phyloP scores from a whole-genome alignment of 2,113 vertebrate genomes.

The Dryoscopus gambensis region DNA sequence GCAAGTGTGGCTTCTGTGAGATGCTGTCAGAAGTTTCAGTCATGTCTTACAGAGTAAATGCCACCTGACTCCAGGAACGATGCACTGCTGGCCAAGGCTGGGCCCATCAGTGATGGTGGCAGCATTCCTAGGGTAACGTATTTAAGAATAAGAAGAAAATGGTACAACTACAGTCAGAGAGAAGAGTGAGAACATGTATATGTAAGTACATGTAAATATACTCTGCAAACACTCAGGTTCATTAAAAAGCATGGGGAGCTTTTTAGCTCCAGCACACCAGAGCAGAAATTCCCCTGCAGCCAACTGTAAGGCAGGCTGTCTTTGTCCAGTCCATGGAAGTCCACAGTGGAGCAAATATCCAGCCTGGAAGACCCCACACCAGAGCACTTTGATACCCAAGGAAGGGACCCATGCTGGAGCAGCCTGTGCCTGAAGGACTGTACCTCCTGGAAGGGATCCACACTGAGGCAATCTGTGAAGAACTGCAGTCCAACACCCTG shows the following conservation, averaged over 20 bases:
- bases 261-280: accelerated
- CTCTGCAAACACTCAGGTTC: background rate
- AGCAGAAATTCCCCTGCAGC: background rate
- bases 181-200: background rate
- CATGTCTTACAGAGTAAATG: background rate
- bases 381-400: background rate
- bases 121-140: background rate
- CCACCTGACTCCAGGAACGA: background rate
- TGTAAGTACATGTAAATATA: background rate
- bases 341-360: background rate
- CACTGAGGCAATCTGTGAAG: background rate
- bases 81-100: background rate
- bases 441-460: background rate
- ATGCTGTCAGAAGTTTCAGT: background rate
- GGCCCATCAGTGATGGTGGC: background rate
- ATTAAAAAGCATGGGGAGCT: background rate
- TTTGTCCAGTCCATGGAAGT: background rate
- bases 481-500: background rate
- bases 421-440: background rate
- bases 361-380: background rate
- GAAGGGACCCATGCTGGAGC: background rate
- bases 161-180: background rate
- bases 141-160: background rate
- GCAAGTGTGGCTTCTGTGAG: background rate
- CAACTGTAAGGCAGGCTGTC: background rate